phyloP scores from a whole-genome alignment of 2,113 vertebrate species.

The Eublepharis macularius region DNA sequence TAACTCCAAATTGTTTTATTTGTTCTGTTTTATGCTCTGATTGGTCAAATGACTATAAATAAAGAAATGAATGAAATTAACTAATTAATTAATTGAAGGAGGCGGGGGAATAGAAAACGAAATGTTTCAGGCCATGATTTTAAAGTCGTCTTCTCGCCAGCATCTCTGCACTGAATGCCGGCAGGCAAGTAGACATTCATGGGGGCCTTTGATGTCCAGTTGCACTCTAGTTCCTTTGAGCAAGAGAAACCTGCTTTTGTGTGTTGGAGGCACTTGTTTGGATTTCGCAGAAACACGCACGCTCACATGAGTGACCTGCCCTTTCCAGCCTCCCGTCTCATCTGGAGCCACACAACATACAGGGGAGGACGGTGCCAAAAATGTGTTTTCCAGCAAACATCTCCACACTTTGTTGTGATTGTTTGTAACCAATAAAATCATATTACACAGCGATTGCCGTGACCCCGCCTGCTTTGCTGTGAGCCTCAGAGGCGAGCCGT shows the following conservation, averaged over 20 bases:
- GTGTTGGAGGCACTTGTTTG: slow-evolving; percentile 69
- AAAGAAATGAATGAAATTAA: too few species aligned
- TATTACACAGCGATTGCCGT: slow-evolving; percentile 55
- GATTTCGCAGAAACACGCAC: slow-evolving; percentile 44
- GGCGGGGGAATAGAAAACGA: too few species aligned
- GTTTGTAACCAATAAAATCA: slow-evolving; percentile 55
- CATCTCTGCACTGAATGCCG: too few species aligned
- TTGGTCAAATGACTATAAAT: too few species aligned
- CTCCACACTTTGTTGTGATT: slow-evolving; percentile 51
- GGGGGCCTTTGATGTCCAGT: too few species aligned
- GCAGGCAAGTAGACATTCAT: too few species aligned
- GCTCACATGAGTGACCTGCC: slow-evolving; percentile 24
- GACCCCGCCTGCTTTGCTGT: slow-evolving; percentile 45
- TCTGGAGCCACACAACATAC: slow-evolving; percentile 61
- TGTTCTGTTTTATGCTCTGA: too few species aligned
- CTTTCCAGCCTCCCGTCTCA: slow-evolving; percentile 67
- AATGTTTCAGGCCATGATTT: too few species aligned
- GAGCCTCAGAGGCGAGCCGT: slow-evolving; percentile 36
- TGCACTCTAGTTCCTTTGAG: too few species aligned
- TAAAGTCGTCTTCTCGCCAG: too few species aligned
- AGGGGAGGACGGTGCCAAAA: slow-evolving; percentile 60
- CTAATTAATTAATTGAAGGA: too few species aligned
- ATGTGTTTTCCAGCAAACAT: slow-evolving; percentile 58
- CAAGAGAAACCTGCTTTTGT: slow-evolving; percentile 27
- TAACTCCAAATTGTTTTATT: too few species aligned